Evolutionary conservation across 2,797 vertebrate species (phyloP).

Genomic region (Craterocephalus amniculus): DNA sequence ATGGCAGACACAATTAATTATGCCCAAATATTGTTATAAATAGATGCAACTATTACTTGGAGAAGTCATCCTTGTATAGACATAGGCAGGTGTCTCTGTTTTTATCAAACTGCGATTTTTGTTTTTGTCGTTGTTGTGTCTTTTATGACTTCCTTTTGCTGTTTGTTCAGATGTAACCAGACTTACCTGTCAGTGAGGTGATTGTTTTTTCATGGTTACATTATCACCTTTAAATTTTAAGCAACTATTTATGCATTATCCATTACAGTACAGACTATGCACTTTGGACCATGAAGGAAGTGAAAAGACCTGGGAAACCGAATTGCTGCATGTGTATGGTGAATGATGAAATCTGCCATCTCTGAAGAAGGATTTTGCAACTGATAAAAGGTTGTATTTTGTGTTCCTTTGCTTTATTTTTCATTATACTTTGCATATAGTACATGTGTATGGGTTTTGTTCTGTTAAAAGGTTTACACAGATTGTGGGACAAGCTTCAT

Average conservation of each 20-base stretch:
- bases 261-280: slow-evolving; percentile 17
- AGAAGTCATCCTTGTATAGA: too few species aligned
- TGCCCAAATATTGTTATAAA: background rate
- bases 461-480: slow-evolving; percentile 1
- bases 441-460: background rate
- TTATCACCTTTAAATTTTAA: slow-evolving; percentile 41
- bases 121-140: background rate
- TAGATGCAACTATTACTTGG: background rate
- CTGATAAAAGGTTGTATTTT: too few species aligned
- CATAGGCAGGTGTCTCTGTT: background rate
- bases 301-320: background rate
- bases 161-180: slow-evolving; percentile 12
- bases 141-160: background rate
- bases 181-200: slow-evolving; percentile 33
- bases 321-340: background rate
- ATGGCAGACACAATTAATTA: background rate
- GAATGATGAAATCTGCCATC: background rate
- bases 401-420: background rate
- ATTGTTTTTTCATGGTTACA: slow-evolving; percentile 18
- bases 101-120: slow-evolving; percentile 6
- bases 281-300: background rate
- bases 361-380: background rate
- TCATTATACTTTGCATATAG: background rate
- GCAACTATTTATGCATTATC: slow-evolving; percentile 31
- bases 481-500: background rate